Evolutionary conservation across 2,888 invertebrate species (phyloP).

Genomic region (Nycteola revayana): DNA sequence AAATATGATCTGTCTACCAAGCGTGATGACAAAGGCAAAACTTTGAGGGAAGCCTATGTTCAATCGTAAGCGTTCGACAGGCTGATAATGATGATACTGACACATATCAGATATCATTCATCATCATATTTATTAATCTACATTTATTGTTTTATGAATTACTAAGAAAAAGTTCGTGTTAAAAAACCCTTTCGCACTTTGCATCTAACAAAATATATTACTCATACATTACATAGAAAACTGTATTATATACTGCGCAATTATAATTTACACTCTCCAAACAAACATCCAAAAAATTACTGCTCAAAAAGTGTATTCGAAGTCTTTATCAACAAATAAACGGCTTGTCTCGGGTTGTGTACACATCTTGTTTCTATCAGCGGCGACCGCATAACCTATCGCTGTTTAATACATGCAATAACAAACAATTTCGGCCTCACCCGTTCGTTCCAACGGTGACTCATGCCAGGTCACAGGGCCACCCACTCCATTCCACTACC

Average conservation of each 20-base stretch:
- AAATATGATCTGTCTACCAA: too few species aligned
- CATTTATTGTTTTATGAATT: too few species aligned
- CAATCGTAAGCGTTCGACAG: too few species aligned
- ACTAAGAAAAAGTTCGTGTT: too few species aligned
- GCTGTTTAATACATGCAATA: constrained; percentile 7
- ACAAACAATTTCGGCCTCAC: constrained; percentile 13
- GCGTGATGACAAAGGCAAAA: too few species aligned
- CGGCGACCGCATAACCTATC: constrained; percentile 19
- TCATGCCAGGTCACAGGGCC: constrained; percentile 17
- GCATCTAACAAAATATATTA: too few species aligned
- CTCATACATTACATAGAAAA: too few species aligned
- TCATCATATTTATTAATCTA: too few species aligned
- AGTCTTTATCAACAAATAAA: constrained; percentile 18
- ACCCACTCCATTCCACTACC: constrained; percentile 7
- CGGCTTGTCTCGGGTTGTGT: constrained; percentile 15
- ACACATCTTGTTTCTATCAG: constrained; percentile 23
- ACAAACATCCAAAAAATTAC: constrained; percentile 12
- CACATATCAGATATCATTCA: too few species aligned
- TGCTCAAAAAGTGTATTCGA: constrained; percentile 18
- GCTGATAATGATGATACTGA: too few species aligned
- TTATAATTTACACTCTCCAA: not conserved
- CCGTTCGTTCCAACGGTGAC: constrained; percentile 7
- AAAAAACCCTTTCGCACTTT: too few species aligned
- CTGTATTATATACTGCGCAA: not conserved
- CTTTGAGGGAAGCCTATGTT: too few species aligned